These are phyloP conservation scores for Amphiprion ocellaris DNA, from an alignment of 2,113 vertebrate species.

Conservation along the genomic window DNA sequence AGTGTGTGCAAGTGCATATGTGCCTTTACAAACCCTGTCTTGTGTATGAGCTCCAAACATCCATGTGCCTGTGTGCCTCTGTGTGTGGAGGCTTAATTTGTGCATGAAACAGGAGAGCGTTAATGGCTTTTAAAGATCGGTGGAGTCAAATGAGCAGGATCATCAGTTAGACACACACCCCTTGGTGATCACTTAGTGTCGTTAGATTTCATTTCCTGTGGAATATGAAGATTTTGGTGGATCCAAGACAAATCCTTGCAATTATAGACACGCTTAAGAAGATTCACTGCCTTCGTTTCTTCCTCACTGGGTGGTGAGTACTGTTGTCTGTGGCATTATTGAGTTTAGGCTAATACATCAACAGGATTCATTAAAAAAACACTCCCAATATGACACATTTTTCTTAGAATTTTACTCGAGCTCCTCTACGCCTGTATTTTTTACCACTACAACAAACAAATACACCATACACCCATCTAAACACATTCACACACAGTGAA, in stretches of 20 bases:
- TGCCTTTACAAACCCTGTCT: slow-evolving; percentile 6
- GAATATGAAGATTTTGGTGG: slow-evolving; percentile 67
- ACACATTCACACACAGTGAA: slow-evolving; percentile 28
- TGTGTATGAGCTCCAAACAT: slow-evolving; percentile 40
- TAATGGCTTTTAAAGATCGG: slow-evolving; percentile 80
- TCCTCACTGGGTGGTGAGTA: slow-evolving; percentile 35
- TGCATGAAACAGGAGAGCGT: slow-evolving; percentile 72
- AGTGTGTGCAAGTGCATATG: slow-evolving; percentile 16
- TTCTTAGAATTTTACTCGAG: background rate
- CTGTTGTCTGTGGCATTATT: slow-evolving; percentile 26
- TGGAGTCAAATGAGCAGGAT: slow-evolving; percentile 75
- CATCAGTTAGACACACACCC: slow-evolving; percentile 72
- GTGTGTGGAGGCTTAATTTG: slow-evolving; percentile 57
- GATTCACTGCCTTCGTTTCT: slow-evolving; percentile 66
- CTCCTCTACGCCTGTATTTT: background rate
- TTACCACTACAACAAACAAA: background rate
- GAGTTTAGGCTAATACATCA: slow-evolving; percentile 43
- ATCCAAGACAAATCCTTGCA: slow-evolving; percentile 79
- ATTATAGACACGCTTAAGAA: slow-evolving; percentile 70
- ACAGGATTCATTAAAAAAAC: slow-evolving; percentile 41
- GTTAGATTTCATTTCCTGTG: slow-evolving; percentile 80
- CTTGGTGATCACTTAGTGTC: slow-evolving; percentile 74
- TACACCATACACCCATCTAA: slow-evolving; percentile 14
- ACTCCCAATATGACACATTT: slow-evolving; percentile 16
- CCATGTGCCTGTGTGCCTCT: slow-evolving; percentile 42